phyloP scores from a whole-genome alignment of 35 echinoderm and acorn worm species.

The Lytechinus variegatus region DNA sequence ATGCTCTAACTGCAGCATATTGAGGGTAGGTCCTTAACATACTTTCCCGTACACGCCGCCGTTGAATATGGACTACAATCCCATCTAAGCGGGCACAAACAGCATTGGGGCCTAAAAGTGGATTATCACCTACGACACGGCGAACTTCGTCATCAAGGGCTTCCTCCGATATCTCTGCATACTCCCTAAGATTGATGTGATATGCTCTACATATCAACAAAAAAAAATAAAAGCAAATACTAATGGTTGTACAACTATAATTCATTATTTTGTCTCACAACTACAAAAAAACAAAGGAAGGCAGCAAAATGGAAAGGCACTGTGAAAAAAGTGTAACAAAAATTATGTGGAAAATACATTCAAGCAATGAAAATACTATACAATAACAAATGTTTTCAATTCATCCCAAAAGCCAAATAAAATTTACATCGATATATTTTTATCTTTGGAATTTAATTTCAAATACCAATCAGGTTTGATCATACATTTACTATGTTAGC shows the following conservation, averaged over 20 bases:
- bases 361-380: too few relatives aligned
- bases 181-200: constrained; percentile 41
- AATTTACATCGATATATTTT: too few relatives aligned
- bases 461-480: too few relatives aligned
- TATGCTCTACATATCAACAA: constrained; percentile 43
- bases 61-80: constrained; percentile 50
- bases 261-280: constrained; percentile 20
- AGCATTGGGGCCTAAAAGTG: constrained; percentile 29
- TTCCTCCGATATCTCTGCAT: constrained; percentile 35
- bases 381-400: too few relatives aligned
- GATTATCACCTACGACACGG: constrained; percentile 33
- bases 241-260: constrained; percentile 3
- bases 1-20: constrained; percentile 50
- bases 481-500: too few relatives aligned
- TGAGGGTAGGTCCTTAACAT: constrained; percentile 49
- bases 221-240: constrained; percentile 11
- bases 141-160: constrained; percentile 46
- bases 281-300: background rate
- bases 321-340: background rate
- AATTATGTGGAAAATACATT: constrained; percentile 20
- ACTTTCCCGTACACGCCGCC: constrained; percentile 51
- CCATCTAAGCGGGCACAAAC: constrained; percentile 33
- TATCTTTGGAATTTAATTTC: too few relatives aligned
- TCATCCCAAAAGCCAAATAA: too few relatives aligned
- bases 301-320: constrained; percentile 29